Conservation (phyloP, 2,888 invertebrate genomes). For the Catotricha subobsoleta region DNA sequence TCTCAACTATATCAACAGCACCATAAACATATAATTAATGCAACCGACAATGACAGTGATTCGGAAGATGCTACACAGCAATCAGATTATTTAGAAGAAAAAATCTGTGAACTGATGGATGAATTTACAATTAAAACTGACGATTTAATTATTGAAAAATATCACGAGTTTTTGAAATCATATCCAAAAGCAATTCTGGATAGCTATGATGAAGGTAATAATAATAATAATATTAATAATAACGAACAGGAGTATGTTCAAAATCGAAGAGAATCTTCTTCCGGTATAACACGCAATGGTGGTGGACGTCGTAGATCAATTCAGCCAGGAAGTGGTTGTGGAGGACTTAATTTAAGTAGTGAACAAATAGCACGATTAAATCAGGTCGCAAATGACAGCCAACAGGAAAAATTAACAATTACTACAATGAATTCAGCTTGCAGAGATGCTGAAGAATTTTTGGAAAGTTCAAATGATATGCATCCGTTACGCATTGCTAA, state of each 20-base stretch:
- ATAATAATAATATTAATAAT: not conserved
- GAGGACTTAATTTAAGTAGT: slow-evolving; percentile 38
- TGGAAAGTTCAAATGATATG: slow-evolving; percentile 20
- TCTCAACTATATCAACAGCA: too few relatives aligned
- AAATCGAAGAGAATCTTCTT: not conserved
- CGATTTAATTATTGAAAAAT: slow-evolving; percentile 39
- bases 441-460: slow-evolving; percentile 17
- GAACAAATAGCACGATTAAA: slow-evolving; percentile 39
- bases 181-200: slow-evolving; percentile 28
- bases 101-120: slow-evolving; percentile 51
- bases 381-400: slow-evolving; percentile 32
- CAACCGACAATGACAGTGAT: slow-evolving; percentile 30
- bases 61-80: slow-evolving; percentile 33
- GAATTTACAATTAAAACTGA: slow-evolving; percentile 55
- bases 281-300: not conserved
- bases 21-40: too few relatives aligned
- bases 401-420: slow-evolving; percentile 9
- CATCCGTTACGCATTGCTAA: slow-evolving; percentile 15
- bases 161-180: slow-evolving; percentile 38
- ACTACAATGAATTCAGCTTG: not conserved
- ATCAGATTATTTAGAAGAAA: slow-evolving; percentile 45
- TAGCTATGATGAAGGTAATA: slow-evolving; percentile 18
- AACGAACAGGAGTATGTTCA: slow-evolving; percentile 4
- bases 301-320: slow-evolving; percentile 34
- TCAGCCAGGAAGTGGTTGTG: slow-evolving; percentile 26